Evolutionary conservation across 2,797 vertebrate species (phyloP).

Genomic region (Pseudochirops cupreus): DNA sequence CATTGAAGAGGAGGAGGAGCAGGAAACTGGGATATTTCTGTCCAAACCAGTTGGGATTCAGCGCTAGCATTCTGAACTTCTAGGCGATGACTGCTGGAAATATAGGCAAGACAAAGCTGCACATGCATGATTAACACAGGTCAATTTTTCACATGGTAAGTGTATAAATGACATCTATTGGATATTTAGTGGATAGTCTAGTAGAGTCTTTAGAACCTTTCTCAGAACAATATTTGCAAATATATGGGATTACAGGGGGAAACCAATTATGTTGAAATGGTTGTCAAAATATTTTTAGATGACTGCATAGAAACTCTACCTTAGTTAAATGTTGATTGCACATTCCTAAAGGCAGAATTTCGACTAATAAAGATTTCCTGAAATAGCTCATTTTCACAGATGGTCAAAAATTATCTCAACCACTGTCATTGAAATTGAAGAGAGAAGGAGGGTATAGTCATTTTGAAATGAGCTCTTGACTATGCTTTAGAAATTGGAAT

Average conservation of each 20-base stretch:
- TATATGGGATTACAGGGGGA: neutral
- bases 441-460: neutral
- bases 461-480: neutral
- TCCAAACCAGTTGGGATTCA: neutral
- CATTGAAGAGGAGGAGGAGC: neutral
- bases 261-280: neutral
- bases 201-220: neutral
- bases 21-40: neutral
- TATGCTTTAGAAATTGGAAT: neutral
- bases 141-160: neutral
- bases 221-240: neutral
- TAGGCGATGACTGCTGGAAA: neutral
- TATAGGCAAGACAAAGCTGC: neutral
- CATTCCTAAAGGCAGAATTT: neutral
- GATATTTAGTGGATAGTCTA: neutral
- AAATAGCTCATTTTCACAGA: neutral
- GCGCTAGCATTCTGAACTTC: neutral
- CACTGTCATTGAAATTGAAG: neutral
- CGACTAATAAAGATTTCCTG: neutral
- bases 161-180: neutral
- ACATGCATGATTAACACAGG: neutral
- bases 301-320: neutral
- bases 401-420: neutral
- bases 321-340: neutral
- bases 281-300: neutral